Conservation (phyloP, 1,140 invertebrate species). For the Apis dorsata region DNA sequence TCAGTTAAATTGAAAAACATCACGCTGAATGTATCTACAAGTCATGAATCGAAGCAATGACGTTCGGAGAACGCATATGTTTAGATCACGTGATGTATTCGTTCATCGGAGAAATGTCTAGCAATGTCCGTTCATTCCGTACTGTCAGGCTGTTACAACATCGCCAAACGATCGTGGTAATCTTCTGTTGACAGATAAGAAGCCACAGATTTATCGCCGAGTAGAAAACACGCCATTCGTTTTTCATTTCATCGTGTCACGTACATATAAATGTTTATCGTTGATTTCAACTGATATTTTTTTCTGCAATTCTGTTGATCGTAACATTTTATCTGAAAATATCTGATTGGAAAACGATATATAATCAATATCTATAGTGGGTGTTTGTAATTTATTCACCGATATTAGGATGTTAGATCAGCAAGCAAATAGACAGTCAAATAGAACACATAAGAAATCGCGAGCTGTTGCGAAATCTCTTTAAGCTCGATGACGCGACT, state of each 20-base stretch:
- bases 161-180: constrained; percentile 12
- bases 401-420: background rate
- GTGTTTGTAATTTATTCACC: background rate
- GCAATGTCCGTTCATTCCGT: background rate
- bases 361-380: too few species aligned
- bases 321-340: background rate
- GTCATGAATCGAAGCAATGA: background rate
- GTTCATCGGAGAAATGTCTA: background rate
- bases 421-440: background rate
- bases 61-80: background rate
- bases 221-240: constrained; percentile 10
- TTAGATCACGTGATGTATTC: background rate
- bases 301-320: too few species aligned
- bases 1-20: background rate
- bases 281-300: background rate
- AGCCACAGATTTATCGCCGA: constrained; percentile 20
- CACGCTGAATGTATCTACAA: background rate
- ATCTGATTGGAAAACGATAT: too few species aligned
- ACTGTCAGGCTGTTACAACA: constrained; percentile 14
- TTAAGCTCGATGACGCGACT: constrained; percentile 18
- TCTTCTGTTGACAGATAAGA: constrained; percentile 41
- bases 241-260: background rate
- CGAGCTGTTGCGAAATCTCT: constrained; percentile 21
- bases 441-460: background rate
- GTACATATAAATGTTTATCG: background rate